Percentiles rank a stretch among this genome's conserved stretches.
phyloP scores from a whole-genome alignment of 1,140 invertebrate species.

The Papilio polyxenes region DNA sequence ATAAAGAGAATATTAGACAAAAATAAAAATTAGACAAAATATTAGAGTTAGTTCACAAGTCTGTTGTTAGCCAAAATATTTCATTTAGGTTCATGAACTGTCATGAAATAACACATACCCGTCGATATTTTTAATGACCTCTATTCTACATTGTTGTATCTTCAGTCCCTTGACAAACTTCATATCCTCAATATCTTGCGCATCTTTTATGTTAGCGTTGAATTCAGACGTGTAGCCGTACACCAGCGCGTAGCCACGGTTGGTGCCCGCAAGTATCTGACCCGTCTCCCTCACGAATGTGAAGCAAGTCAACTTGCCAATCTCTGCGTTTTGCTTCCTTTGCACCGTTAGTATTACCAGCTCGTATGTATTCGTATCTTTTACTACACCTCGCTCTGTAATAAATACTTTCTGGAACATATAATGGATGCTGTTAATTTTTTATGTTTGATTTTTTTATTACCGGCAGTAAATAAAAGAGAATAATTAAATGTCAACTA shows the following conservation, averaged over 20 bases:
- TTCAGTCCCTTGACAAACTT: constrained; percentile 66
- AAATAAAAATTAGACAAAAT: too few species aligned
- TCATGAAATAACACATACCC: constrained; percentile 51
- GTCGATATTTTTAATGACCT: constrained; percentile 67
- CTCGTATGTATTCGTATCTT: constrained; percentile 65
- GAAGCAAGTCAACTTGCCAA: constrained; percentile 61
- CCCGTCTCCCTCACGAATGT: constrained; percentile 62
- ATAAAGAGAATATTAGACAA: too few species aligned
- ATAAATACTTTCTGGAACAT: constrained; percentile 64
- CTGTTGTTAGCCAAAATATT: neutral
- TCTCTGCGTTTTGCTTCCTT: constrained; percentile 52
- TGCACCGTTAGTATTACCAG: constrained; percentile 56
- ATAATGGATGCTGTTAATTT: neutral
- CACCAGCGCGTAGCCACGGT: constrained; percentile 59
- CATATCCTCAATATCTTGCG: constrained; percentile 52
- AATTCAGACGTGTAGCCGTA: constrained; percentile 66
- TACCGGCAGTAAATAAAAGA: too few species aligned
- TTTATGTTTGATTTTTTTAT: neutral
- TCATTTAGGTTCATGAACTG: neutral
- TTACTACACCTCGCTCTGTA: constrained; percentile 62
- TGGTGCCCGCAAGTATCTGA: constrained; percentile 64
- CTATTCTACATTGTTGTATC: constrained; percentile 60
- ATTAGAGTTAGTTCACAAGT: too few species aligned
- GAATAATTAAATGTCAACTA: neutral
- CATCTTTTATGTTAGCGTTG: constrained; percentile 45